Base-by-base conservation (phyloP, 2,113 vertebrate genomes). In the Phaethornis superciliosus region DNA sequence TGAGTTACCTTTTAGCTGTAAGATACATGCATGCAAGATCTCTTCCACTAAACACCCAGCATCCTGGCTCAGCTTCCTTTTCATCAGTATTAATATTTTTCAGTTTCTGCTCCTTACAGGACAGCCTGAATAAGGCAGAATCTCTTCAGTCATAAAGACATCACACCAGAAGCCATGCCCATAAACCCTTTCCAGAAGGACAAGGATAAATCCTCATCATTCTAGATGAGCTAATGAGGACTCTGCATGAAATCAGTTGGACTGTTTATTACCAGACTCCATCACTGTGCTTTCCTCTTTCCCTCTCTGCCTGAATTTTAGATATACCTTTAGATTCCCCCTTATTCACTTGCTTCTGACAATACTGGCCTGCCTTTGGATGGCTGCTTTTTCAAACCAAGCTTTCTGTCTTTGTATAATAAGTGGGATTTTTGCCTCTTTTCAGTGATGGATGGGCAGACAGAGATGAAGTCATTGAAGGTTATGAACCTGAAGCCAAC, bases 371-470 rank as follows among this genome's bases (percentile, higher is more conserved):
- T 78, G 54, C 44, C 18, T 79, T 84, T 76, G 20, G 4, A 65
- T 81, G 24, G 17, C 35, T 51, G 22, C 74, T 86, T 82, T 90
- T 81, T 63, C 40, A 62, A 77, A 68, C 30, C 30, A 68, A 70
- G 2, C 49, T 37, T 84, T 46, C 70, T 52, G 40, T 27, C 37
- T 68, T 80, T 84, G 47, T 94, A 71, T 96, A 88, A 81, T 76
- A 58, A 81, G 15, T 40, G 27, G 22, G 1, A 55, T 72, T 42
- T 27, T 76, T 89, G 28, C 69, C 78, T 92, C 67, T 93, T 97
- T 97, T 42, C 87, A 99, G 99, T 96, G 99, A 99, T 1, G 99
- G 99, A 32, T 99, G 99, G 99, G 99, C 99, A 56, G 99, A 99
- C 97, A 98, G 99, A 84, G 98, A 99, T 78, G 99, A 99, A 97